Conservation (phyloP, 2,888 invertebrate species). For the Theretra japonica region DNA sequence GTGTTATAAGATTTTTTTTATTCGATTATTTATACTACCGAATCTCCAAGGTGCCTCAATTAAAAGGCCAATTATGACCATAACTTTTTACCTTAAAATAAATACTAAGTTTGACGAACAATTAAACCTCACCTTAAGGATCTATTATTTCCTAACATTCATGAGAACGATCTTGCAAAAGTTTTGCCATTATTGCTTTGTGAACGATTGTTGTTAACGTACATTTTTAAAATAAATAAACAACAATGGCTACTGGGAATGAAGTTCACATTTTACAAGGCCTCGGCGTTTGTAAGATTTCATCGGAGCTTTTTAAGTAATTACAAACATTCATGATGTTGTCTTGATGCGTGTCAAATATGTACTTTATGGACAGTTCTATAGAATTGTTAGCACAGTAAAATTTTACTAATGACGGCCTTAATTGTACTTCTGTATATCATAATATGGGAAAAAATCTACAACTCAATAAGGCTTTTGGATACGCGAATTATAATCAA, state of each 20-base stretch:
- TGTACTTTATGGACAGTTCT: background rate
- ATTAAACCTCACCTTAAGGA: constrained; percentile 9
- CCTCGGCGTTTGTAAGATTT: constrained; percentile 10
- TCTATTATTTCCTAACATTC: constrained; percentile 39
- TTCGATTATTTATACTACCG: background rate
- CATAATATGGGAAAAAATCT: too few species aligned
- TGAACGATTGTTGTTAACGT: constrained; percentile 46
- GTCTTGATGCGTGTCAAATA: background rate
- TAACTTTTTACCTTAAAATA: background rate
- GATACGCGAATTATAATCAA: too few species aligned
- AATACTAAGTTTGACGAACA: background rate
- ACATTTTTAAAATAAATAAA: constrained; percentile 42
- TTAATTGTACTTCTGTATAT: background rate
- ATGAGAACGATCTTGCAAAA: constrained; percentile 46
- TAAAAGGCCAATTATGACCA: background rate
- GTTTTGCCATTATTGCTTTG: constrained; percentile 42
- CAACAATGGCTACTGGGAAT: constrained; percentile 45
- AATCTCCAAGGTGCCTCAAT: background rate
- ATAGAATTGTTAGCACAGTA: background rate
- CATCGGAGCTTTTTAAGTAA: background rate
- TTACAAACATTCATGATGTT: background rate
- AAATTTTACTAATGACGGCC: too few species aligned
- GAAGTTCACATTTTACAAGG: constrained; percentile 33
- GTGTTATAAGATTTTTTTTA: background rate
- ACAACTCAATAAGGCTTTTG: background rate